Evolutionary conservation across 2,797 vertebrate species (phyloP).

Genomic region (Lemur catta): DNA sequence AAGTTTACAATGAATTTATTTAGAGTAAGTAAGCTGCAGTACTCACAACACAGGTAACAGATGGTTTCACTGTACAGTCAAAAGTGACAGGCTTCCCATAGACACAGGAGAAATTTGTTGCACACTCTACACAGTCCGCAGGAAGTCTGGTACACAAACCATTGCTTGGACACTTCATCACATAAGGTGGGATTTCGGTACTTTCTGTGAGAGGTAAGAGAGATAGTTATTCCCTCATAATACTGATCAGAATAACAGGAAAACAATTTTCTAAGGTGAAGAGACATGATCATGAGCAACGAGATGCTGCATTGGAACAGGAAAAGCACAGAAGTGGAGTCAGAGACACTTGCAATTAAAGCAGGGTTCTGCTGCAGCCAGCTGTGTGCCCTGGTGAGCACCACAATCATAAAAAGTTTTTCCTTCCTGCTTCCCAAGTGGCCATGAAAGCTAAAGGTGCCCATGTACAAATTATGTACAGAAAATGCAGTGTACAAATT

Average conservation of each 20-base stretch:
- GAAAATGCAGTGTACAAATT: background rate
- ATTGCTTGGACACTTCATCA: slow-evolving; percentile 92
- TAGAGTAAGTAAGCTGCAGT: background rate
- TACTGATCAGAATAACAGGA: background rate
- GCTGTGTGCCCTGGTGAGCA: background rate
- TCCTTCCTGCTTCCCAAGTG: background rate
- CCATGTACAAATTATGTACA: background rate
- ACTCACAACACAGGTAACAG: slow-evolving; percentile 94
- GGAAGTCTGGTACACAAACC: slow-evolving; percentile 91
- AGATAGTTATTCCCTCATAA: slow-evolving; percentile 15
- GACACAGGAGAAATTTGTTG: slow-evolving; percentile 91
- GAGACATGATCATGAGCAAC: background rate
- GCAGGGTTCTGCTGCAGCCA: background rate
- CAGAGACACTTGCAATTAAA: background rate
- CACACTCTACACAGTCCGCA: slow-evolving; percentile 91
- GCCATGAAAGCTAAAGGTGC: background rate
- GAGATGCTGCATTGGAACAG: background rate
- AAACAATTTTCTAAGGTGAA: background rate
- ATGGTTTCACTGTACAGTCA: slow-evolving; percentile 89
- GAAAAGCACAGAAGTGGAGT: background rate
- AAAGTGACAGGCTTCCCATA: slow-evolving; percentile 90
- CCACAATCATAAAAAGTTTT: background rate
- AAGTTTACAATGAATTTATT: background rate
- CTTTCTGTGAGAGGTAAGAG: slow-evolving; percentile 77
- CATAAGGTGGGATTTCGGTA: slow-evolving; percentile 81